Evolutionary conservation across 2,888 invertebrate species (phyloP), one percentile per base, ranked within the genome.

Genomic region (Cryptophagus acutangulus): DNA sequence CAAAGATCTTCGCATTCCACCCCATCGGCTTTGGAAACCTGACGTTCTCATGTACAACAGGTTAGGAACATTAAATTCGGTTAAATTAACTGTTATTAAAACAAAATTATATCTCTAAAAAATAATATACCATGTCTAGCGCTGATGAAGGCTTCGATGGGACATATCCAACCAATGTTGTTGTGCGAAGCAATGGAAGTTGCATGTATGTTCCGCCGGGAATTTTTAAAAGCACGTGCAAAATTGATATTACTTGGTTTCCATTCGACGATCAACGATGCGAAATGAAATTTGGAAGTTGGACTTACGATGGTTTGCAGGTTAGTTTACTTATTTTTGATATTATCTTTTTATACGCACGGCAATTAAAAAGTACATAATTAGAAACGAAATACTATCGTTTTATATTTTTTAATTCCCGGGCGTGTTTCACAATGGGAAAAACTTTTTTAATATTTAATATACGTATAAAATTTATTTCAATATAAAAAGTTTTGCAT

Each of bases 171-270:
- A 96, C 96, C 74, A 97, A 99, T 81, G 93, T 97, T 79, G 94
- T 97, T 78, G 94, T 97, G 77, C 85, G 87, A 78, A 84, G 87
- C 83, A 92, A 92, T 82, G 97, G 97, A 78, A 87, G 87, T 81
- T 93, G 95, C 79, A 85, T 92, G 78, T 96, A 95, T 86, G 89
- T 97, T 77, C 97, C 97, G 71, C 97, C 97, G 73, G 96, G 96
- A 75, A 96, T 99, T 80, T 95, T 99, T 84, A 96, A 95, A 84
- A 94, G 95, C 84, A 97, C 96, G 77, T 99, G 99, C 85, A 92
- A 92, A 82, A 97, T 99, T 79, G 94, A 97, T 84, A 97, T 99
- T 84, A 95, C 95, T 74, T 97, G 96, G 96, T 99, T 99, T 82
- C 97, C 97, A 74, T 99, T 97, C 81, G 99, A 99, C 81, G 96